Evolutionary conservation across 2,113 vertebrate species (phyloP).

Genomic region (Osmerus eperlanus): DNA sequence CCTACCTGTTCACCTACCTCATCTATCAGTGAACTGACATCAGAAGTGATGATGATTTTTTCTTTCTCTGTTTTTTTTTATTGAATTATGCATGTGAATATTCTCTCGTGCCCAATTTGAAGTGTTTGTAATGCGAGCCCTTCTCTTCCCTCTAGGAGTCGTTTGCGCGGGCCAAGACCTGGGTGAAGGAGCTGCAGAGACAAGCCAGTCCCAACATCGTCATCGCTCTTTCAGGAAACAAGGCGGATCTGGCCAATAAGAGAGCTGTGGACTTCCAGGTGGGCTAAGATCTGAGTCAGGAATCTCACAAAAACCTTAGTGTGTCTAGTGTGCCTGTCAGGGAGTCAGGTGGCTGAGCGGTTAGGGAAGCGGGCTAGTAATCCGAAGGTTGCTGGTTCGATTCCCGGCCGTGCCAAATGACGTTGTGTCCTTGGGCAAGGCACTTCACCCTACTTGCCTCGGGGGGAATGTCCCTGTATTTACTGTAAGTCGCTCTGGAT

Average conservation of each 20-base stretch:
- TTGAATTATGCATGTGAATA: too few species aligned
- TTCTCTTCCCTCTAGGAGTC: conserved; percentile 80
- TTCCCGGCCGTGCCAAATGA: too few species aligned
- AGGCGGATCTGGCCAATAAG: conserved; percentile 95
- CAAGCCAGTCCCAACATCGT: conserved; percentile 98
- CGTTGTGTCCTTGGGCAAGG: too few species aligned
- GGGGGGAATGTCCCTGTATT: too few species aligned
- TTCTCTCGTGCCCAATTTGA: not conserved
- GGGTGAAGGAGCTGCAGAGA: conserved; percentile 98
- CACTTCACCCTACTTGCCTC: too few species aligned
- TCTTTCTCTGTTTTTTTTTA: too few species aligned
- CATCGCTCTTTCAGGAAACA: conserved; percentile 97
- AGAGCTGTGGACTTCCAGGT: conserved; percentile 98
- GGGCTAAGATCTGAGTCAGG: conserved; percentile 17
- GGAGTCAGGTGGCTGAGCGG: too few species aligned
- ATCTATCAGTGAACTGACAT: not conserved
- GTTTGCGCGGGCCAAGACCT: conserved; percentile 96
- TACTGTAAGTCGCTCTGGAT: too few species aligned
- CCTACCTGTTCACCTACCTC: too few species aligned
- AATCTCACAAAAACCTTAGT: not conserved
- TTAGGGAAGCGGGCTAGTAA: too few species aligned
- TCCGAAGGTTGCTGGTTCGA: too few species aligned
- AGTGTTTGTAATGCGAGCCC: not conserved
- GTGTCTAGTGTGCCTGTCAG: too few species aligned
- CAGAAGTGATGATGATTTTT: not conserved